Base-by-base conservation (phyloP, 2,797 vertebrate species). In the Pangasius larnaudii region DNA sequence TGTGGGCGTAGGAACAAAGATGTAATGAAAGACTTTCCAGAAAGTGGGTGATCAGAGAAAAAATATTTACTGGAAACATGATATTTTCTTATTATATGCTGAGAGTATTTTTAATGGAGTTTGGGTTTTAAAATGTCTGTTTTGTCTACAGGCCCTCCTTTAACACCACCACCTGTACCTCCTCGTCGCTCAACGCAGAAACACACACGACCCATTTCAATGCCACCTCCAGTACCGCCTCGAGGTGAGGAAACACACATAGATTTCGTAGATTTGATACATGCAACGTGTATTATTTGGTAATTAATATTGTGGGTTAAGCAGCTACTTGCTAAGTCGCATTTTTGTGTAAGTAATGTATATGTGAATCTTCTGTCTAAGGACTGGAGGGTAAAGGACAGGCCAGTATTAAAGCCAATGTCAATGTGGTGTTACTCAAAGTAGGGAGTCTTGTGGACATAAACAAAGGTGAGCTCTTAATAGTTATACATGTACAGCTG, bases 341-440 rank as follows among this genome's bases (percentile, higher is more conserved):
- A 24, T 24, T 53, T 61, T 46, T 33, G 10, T 22, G 24, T 69
- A 33, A 51, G 10, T 51, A 84, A 42, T 42, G 74, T 63, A 51
- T 65, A 83, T 24, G 49, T 46, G 0, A 42, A 42, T 72, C 1
- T 33, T 58, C 14, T 51, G 4, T 78, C 18, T n/a, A 87, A 95
- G 95, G 79, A 19, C 84, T 90, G 42, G 93, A 91, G 53, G 33
- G 58, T 65, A 91, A 88, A 18, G 87, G 65, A 39, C 90, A 89
- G 49, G 90, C 22, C 75, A 27, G 58, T 14, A 67, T 93, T 27
- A 93, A 88, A 51, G 94, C 93, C 49, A 96, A 96, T 65, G 89
- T 96, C 71, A 96, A 96, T 2, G 93, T 96, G 0, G 83, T 96
- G 46, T 96, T 93, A 0, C 87, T 96, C 9, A 89, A 87, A 13